Percentiles rank a stretch among this genome's conserved stretches.
phyloP scores from a whole-genome alignment of 2,113 vertebrate species.

The Brachionichthys hirsutus region DNA sequence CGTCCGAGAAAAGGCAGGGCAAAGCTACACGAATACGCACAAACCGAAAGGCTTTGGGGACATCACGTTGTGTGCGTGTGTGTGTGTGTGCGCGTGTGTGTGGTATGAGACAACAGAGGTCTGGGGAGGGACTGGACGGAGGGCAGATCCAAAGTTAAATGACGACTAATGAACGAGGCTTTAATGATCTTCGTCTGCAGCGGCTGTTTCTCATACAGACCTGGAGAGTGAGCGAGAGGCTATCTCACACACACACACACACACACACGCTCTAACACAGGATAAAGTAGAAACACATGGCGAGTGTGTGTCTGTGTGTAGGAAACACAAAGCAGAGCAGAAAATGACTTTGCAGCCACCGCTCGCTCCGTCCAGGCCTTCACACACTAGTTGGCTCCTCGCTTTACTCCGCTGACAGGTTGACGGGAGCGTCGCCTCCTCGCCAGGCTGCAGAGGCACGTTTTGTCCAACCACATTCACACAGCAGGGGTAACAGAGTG shows the following conservation, averaged over 20 bases:
- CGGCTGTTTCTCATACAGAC: constrained; percentile 74
- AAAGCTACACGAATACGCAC: not conserved
- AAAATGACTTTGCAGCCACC: constrained; percentile 42
- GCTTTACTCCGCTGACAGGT: constrained; percentile 6
- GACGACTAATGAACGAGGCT: constrained; percentile 82
- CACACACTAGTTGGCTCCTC: constrained; percentile 1
- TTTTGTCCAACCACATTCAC: not conserved
- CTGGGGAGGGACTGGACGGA: constrained; percentile 56
- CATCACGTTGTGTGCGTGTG: not conserved
- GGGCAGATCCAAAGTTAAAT: constrained; percentile 78
- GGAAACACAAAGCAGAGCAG: constrained; percentile 30
- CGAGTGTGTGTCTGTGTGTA: constrained; percentile 1
- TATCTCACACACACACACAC: constrained; percentile 14
- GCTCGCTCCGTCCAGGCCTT: constrained; percentile 12
- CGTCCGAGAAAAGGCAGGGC: not conserved
- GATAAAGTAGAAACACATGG: constrained; percentile 84
- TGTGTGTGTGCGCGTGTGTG: not conserved
- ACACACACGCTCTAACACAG: not conserved
- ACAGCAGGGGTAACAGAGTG: not conserved
- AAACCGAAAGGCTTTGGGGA: not conserved
- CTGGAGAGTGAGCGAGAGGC: constrained; percentile 46
- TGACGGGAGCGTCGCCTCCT: not conserved
- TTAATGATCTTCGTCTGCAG: constrained; percentile 67
- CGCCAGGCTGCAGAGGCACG: not conserved
- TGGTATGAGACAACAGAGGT: constrained; percentile 8